These are phyloP conservation scores for Macrobrachium rosenbergii DNA, from an alignment of 1,140 invertebrate species.

Conservation along the genomic window DNA sequence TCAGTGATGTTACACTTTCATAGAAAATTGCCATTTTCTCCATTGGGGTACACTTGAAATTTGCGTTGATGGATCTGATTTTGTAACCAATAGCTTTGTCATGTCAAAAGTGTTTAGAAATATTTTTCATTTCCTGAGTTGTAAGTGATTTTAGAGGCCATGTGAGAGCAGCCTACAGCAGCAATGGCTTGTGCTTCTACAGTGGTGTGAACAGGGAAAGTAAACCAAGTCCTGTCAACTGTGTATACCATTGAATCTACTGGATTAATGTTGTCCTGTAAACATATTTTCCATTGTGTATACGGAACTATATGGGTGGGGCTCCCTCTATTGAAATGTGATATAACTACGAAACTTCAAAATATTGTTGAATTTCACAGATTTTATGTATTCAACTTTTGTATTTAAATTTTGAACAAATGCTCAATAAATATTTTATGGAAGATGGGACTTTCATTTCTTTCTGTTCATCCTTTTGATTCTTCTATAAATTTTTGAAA, in stretches of 20 bases:
- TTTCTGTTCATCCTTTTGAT: background rate
- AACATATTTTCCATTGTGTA: slow-evolving; percentile 51
- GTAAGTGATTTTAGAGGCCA: too few relatives aligned
- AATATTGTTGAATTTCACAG: slow-evolving; percentile 64
- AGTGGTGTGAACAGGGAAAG: too few relatives aligned
- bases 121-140: too few relatives aligned
- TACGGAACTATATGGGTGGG: slow-evolving; percentile 43
- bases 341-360: slow-evolving; percentile 59
- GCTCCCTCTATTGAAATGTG: slow-evolving; percentile 55
- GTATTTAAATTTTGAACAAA: slow-evolving; percentile 63
- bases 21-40: too few relatives aligned
- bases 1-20: too few relatives aligned
- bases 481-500: background rate
- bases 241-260: slow-evolving; percentile 34
- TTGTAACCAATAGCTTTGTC: too few relatives aligned
- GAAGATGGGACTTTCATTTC: slow-evolving; percentile 6
- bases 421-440: slow-evolving; percentile 64
- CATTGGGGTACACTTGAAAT: too few relatives aligned
- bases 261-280: slow-evolving; percentile 21
- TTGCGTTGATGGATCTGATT: too few relatives aligned
- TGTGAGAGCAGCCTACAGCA: too few relatives aligned
- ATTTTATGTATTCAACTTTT: slow-evolving; percentile 64
- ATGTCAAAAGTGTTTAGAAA: too few relatives aligned
- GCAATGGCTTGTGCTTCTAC: too few relatives aligned
- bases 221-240: slow-evolving; percentile 24